Base-by-base conservation (phyloP, 1,140 invertebrate species). In the Ooceraea biroi region DNA sequence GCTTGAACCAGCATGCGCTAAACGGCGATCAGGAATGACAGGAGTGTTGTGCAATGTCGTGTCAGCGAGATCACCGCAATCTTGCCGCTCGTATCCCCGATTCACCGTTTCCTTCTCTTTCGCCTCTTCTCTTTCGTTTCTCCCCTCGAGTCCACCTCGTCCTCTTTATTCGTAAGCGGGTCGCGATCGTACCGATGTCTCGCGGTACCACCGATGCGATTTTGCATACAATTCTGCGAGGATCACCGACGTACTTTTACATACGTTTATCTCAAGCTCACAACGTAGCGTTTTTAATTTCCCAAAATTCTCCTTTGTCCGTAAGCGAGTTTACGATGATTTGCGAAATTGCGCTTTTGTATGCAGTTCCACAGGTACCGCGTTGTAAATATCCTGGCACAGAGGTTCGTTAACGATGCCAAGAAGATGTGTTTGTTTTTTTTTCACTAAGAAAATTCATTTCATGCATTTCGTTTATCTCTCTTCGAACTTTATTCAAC, bases 131-230 rank as follows among this genome's bases (percentile, higher is more conserved):
- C 41, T 30, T 60, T 27, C 65, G 55, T 82, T 55, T 27, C 73
- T 76, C 60, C 60, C 22, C 65, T 58, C 76, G 50, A 69, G 50
- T 57, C 65, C 50, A 22, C 50, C 25, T 19, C 76, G 76, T 78
- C 76, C 76, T 80, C 76, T 80, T 80, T 80, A 80, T 71, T 30
- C 76, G 60, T 57, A 80, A 80, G 76, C 76, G 65, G 76, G 65
- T 80, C 76, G 76, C 76, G 65, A 78, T 78, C 76, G 60, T 25
- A 41, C 48, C 76, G 76, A 80, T 80, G 76, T 50, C 65, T 1
- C 76, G 63, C 76, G 63, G 69, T 69, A 78, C 69, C 63, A 30
- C 76, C 65, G 65, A 57, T 50, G 63, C 25, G 50, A 71, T 57
- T 80, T 80, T 80, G 76, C 76, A 80, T 80, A 46, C 76, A 80